Base-by-base conservation (phyloP, 2,888 invertebrate species). In the Acronicta psi region DNA sequence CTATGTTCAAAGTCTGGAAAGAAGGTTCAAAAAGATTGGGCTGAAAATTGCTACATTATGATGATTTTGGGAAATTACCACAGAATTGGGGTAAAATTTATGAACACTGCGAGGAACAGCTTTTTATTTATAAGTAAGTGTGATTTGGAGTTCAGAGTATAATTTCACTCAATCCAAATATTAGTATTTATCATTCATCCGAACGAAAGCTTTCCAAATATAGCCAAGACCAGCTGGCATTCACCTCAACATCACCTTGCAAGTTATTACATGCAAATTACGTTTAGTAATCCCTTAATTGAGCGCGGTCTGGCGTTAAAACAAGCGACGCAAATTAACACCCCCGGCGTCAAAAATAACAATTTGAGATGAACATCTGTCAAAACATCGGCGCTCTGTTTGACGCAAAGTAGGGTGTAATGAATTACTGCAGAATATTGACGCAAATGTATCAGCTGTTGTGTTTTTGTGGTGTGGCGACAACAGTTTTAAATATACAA, bases 311-410 rank as follows among this genome's bases (percentile, higher is more conserved):
- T 77, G 72, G 71, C 62, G 69, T 77, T 63, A 60, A 81, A 81
- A 86, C 83, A 87, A 83, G 79, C 81, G 77, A 69, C 75, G 75
- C 77, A 67, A 76, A 76, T 77, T 67, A 60, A 77, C 79, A 75
- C 75, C 79, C 73, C 62, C 46, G 59, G 67, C 61, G 73, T 80
- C 83, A 79, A 83, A 87, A 89, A 89, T 88, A 89, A 86, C 87
- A 81, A 71, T 78, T 86, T 73, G 73, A 59, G 59, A 62, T 59
- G 63, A 83, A 76, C 90, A 89, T 89, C 89, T 90, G 89, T 89
- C 88, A 85, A 85, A 86, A 86, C 83, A 86, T 80, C 73, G 59
- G 51, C 36, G 34, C 20, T 38, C 41, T 52, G 63, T 65, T 65
- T 65, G 70, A 58, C 29, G 41, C 45, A 23, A 9, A 51, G 57